These are phyloP conservation scores for Hapalemur alaotrensis DNA, from an alignment of 2,797 vertebrate species.

Conservation along the genomic window DNA sequence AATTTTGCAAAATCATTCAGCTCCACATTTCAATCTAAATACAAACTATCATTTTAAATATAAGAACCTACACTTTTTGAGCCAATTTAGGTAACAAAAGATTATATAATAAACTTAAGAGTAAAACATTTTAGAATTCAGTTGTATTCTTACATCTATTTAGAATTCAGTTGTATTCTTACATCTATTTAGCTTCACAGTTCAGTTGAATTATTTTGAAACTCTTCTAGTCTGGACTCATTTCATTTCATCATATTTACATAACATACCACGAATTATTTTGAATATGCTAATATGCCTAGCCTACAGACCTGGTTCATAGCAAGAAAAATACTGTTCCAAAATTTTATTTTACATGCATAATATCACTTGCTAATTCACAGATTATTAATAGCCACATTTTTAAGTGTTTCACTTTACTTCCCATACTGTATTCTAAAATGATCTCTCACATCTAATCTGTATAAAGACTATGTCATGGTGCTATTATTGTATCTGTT, in stretches of 20 bases:
- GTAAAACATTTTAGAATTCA: neutral
- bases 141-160: neutral
- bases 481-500: neutral
- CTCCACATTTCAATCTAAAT: neutral
- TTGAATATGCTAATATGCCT: slow-evolving; percentile 70
- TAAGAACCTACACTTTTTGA: neutral
- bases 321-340: neutral
- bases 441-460: neutral
- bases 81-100: slow-evolving; percentile 11
- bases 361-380: neutral
- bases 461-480: neutral
- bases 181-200: neutral
- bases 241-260: neutral
- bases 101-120: neutral
- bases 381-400: neutral
- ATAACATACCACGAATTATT: slow-evolving; percentile 71
- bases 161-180: neutral
- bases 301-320: slow-evolving; percentile 18
- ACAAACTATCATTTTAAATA: neutral
- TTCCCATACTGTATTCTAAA: neutral
- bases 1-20: slow-evolving; percentile 43
- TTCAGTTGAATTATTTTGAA: slow-evolving; percentile 18
- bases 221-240: neutral
- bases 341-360: neutral
- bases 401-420: neutral